These are phyloP conservation scores for Eudyptes chrysolophus DNA, from an alignment of 2,113 vertebrate species.

Conservation along the genomic window DNA sequence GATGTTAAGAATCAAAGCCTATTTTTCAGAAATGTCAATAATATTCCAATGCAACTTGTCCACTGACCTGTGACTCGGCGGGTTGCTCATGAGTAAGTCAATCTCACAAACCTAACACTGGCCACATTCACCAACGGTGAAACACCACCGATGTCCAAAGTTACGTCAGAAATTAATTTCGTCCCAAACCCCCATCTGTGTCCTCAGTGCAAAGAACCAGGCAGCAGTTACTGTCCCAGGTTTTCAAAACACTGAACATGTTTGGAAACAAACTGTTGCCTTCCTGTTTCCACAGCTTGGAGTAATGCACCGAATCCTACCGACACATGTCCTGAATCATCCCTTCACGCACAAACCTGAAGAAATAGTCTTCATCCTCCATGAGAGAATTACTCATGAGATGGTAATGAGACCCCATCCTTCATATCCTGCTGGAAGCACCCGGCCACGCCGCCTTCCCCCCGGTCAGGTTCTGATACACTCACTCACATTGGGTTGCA, in stretches of 20 bases:
- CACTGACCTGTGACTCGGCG: constrained; percentile 13
- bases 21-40: constrained; percentile 11
- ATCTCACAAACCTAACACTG: constrained; percentile 9
- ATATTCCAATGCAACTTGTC: constrained; percentile 4
- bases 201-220: not conserved
- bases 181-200: not conserved
- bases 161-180: not conserved
- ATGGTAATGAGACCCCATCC: not conserved
- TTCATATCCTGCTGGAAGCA: not conserved
- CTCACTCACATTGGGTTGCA: not conserved
- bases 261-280: constrained; percentile 13
- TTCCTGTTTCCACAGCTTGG: constrained; percentile 7
- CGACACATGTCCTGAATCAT: not conserved
- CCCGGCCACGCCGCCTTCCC: rapidly evolving
- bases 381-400: not conserved
- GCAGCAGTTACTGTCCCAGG: not conserved
- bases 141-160: not conserved
- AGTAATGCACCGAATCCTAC: not conserved
- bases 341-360: not conserved
- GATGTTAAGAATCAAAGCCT: constrained; percentile 32
- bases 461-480: not conserved
- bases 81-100: not conserved
- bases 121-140: not conserved
- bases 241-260: not conserved
- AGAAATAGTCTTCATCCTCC: not conserved